Base-by-base conservation (phyloP, 2,888 invertebrate species). In the Netelia fuscicornis region DNA sequence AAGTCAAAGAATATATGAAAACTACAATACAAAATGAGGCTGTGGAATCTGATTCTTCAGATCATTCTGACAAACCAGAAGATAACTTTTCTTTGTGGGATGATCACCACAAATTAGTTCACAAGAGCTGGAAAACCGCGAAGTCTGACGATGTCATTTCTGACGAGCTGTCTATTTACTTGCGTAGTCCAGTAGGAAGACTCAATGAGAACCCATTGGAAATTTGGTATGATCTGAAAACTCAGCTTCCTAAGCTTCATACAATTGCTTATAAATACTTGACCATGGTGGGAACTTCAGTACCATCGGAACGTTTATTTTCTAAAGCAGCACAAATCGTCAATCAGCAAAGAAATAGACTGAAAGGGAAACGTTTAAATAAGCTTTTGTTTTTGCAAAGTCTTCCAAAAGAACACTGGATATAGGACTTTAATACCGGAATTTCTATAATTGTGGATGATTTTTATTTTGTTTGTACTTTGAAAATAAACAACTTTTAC, bases 171-270 rank as follows among this genome's bases (percentile, higher is more conserved):
- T 86, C 85, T 2, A 2, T 83, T 44, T 84, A 86, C 54, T 70
- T 86, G 60, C n/a, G 77, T 2, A 71, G 20, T 11, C 85, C 81
- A 25, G 86, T 86, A 20, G 56, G 81, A 2, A 72, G 84, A 71
- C 65, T 84, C 10, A 86, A 83, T 11, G 85, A 86, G 13, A 81
- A 84, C 37, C 85, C 83, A 17, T 83, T 86, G 82, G 81, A 86
- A 78, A 58, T 86, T 6, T 86, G 83, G 86, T 6, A 1, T 13
- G 85, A 86, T 77, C 65, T 48, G 42, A 85, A 86, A 80, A 62
- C 48, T 30, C 84, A 86, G 52, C 71, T 86, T 42, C 81, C 80
- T 0, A 75, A 58, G 30, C 48, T 82, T 20, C 60, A 85, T 20
- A 85, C 37, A 11, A 62, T 62, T 62, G 62, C 62, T 25, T 62